These are phyloP conservation scores for Alectura lathami DNA, from an alignment of 2,113 vertebrate species.

Conservation along the genomic window DNA sequence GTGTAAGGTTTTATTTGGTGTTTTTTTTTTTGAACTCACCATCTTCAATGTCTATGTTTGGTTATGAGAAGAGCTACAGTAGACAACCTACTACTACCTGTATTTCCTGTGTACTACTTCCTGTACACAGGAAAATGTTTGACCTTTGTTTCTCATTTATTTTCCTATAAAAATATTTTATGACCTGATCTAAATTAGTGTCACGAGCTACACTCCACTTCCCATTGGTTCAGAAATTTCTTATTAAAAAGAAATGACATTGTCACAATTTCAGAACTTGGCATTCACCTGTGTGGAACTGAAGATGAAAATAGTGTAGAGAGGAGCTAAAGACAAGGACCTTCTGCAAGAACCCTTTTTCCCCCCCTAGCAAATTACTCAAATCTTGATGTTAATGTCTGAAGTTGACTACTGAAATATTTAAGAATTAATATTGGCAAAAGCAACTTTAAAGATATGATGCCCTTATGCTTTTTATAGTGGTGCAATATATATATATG, in stretches of 20 bases:
- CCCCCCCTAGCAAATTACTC: neutral
- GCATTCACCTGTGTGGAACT: neutral
- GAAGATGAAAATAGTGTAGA: neutral
- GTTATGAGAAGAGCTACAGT: conserved; percentile 19
- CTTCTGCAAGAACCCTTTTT: neutral
- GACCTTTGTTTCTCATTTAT: conserved; percentile 45
- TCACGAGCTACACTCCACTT: conserved; percentile 12
- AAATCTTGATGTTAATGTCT: neutral
- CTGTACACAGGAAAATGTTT: neutral
- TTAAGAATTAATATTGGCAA: neutral
- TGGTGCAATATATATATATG: neutral
- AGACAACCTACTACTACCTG: neutral
- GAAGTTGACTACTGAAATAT: neutral
- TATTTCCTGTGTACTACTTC: no score
- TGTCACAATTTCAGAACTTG: neutral
- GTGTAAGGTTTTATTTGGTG: neutral
- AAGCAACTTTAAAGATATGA: neutral
- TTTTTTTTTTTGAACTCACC: conserved; percentile 49
- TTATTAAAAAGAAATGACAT: conserved; percentile 40
- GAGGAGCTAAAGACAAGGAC: neutral
- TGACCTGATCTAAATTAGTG: conserved; percentile 52
- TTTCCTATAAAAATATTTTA: conserved; percentile 25
- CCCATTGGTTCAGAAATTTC: neutral
- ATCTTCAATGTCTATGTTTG: neutral
- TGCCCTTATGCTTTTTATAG: neutral